phyloP scores from a whole-genome alignment of 2,797 vertebrate species.

The Liasis olivaceus region DNA sequence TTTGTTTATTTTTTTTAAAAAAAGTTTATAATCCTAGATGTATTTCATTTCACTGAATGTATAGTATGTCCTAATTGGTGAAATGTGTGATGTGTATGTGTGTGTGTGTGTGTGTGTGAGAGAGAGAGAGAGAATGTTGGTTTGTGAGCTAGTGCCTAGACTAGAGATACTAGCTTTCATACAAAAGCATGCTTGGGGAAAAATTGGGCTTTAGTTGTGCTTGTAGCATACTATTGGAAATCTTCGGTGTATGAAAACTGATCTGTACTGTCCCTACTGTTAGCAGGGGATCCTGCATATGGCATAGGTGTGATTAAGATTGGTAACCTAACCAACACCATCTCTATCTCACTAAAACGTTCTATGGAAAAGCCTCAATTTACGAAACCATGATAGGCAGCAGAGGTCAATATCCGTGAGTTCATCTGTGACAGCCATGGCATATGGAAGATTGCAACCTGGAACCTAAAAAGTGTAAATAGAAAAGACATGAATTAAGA shows the following conservation, averaged over 20 bases:
- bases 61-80: background rate
- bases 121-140: no score
- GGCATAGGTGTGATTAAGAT: background rate
- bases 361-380: background rate
- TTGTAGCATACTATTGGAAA: background rate
- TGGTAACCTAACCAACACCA: background rate
- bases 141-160: background rate
- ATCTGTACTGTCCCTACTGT: background rate
- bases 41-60: background rate
- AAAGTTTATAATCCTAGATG: background rate
- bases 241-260: background rate
- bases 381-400: background rate
- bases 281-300: background rate
- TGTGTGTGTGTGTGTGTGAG: no score
- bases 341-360: background rate
- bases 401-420: background rate
- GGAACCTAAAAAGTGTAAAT: background rate
- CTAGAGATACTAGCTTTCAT: background rate
- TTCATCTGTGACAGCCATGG: background rate
- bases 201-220: background rate
- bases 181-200: background rate
- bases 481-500: background rate
- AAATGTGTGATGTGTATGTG: no score
- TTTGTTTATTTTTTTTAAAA: background rate
- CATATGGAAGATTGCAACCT: background rate